Percentiles rank a stretch among this genome's conserved stretches.
These are phyloP conservation scores for Furcula furcula DNA, from an alignment of 2,888 invertebrate genomes.

Conservation along the genomic window DNA sequence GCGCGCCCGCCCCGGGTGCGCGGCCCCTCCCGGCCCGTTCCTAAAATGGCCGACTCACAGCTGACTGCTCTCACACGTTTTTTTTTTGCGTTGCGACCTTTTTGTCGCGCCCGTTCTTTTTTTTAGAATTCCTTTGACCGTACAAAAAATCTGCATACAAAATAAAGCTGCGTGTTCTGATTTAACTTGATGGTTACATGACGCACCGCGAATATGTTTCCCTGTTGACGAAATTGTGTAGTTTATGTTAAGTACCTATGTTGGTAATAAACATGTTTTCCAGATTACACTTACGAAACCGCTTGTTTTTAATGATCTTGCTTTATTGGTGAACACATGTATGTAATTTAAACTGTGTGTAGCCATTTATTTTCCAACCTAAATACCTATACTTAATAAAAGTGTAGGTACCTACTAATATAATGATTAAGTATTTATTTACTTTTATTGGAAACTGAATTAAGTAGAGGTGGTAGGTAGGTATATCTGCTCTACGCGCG, in stretches of 20 bases:
- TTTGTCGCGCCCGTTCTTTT: constrained; percentile 45
- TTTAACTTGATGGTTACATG: constrained; percentile 27
- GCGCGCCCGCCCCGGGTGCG: constrained; percentile 52
- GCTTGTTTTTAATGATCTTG: constrained; percentile 15
- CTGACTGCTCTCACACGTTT: constrained; percentile 55
- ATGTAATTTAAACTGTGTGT: too few species aligned
- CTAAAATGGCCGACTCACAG: constrained; percentile 74
- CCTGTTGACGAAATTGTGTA: constrained; percentile 17
- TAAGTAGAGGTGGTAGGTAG: too few species aligned
- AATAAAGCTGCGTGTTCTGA: constrained; percentile 24
- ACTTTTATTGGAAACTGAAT: too few species aligned
- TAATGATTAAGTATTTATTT: too few species aligned
- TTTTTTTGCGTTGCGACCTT: constrained; percentile 59
- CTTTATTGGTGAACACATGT: too few species aligned
- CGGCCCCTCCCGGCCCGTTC: constrained; percentile 50
- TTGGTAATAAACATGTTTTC: constrained; percentile 16
- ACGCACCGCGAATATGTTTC: constrained; percentile 14
- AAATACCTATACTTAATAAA: too few species aligned
- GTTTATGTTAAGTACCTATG: constrained; percentile 18
- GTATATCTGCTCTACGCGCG: too few species aligned
- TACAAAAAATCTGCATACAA: constrained; percentile 26
- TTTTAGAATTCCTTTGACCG: constrained; percentile 23
- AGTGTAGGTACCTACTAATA: too few species aligned
- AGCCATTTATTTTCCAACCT: too few species aligned
- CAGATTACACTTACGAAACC: constrained; percentile 36